Conservation (phyloP, 2,113 vertebrate species). For the Genyomyrus donnyi region DNA sequence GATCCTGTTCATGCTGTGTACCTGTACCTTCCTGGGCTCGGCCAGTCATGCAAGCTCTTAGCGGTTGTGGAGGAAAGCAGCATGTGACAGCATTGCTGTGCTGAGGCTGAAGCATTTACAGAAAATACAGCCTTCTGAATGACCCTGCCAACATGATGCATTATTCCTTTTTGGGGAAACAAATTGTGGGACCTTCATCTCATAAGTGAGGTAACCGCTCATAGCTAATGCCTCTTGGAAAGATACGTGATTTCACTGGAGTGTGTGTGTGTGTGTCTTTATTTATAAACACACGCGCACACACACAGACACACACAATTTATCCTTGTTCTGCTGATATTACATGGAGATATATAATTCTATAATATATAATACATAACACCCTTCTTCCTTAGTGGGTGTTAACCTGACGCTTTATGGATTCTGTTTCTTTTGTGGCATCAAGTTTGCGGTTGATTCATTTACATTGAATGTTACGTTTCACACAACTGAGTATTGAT, state of each 20-base stretch:
- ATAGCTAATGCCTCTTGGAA: constrained; percentile 18
- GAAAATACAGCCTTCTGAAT: neutral
- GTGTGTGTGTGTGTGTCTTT: neutral
- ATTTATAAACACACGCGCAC: no score
- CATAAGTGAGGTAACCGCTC: neutral
- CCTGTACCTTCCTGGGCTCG: no score
- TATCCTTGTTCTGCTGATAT: neutral
- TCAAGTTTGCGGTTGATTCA: neutral
- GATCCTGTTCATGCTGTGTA: neutral
- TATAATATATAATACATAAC: neutral
- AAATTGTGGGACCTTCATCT: constrained; percentile 13
- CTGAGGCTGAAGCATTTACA: neutral
- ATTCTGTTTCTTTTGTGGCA: neutral
- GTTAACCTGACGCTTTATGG: neutral
- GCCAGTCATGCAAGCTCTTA: neutral
- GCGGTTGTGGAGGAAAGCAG: neutral
- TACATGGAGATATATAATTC: constrained; percentile 4
- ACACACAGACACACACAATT: neutral
- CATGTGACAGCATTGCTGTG: neutral
- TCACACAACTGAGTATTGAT: neutral
- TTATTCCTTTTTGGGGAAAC: constrained; percentile 7
- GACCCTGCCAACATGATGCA: neutral
- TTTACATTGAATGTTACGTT: neutral
- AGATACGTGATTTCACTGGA: neutral
- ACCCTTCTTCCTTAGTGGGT: neutral